A percentile compares a stretch with the other conserved stretches of the same genome.
Conservation (phyloP, 2,888 invertebrate species). For the Orthosia gracilis region DNA sequence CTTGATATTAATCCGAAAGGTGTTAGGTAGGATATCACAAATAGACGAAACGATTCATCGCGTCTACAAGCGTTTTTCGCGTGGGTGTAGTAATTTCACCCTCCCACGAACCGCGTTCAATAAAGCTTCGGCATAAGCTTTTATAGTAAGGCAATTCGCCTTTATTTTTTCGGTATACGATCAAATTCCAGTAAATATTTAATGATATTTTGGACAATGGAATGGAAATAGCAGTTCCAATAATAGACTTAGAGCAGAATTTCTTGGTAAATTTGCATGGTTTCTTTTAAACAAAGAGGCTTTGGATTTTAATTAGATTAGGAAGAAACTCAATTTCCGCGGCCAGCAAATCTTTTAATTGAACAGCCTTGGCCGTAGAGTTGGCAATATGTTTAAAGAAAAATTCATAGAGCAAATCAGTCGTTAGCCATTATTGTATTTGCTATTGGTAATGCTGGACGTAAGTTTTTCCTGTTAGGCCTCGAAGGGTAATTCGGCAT, state of each 20-base stretch:
- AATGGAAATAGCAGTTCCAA: slow-evolving; percentile 38
- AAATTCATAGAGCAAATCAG: neutral
- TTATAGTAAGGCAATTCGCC: slow-evolving; percentile 36
- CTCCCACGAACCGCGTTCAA: slow-evolving; percentile 68
- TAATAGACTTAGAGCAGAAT: slow-evolving; percentile 18
- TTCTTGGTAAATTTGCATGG: slow-evolving; percentile 37
- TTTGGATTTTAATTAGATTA: slow-evolving; percentile 47
- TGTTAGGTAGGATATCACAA: slow-evolving; percentile 46
- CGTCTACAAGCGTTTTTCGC: slow-evolving; percentile 69
- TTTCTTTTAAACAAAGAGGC: slow-evolving; percentile 48
- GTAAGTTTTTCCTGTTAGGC: too few relatives aligned
- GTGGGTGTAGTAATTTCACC: slow-evolving; percentile 75
- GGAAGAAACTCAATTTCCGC: slow-evolving; percentile 39
- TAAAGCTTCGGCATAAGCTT: slow-evolving; percentile 43
- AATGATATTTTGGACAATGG: slow-evolving; percentile 32
- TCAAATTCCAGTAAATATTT: slow-evolving; percentile 32
- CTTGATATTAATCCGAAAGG: slow-evolving; percentile 27
- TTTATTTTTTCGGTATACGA: slow-evolving; percentile 42
- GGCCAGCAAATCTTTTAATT: slow-evolving; percentile 26
- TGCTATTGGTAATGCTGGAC: too few relatives aligned
- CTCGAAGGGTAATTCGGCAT: too few relatives aligned
- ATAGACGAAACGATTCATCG: slow-evolving; percentile 70
- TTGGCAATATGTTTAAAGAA: slow-evolving; percentile 3
- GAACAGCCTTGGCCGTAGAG: slow-evolving; percentile 13
- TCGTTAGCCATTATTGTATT: neutral